Evolutionary conservation across 1,140 invertebrate species (phyloP), one percentile per base, ranked within the genome.

Genomic region (Apis dorsata): DNA sequence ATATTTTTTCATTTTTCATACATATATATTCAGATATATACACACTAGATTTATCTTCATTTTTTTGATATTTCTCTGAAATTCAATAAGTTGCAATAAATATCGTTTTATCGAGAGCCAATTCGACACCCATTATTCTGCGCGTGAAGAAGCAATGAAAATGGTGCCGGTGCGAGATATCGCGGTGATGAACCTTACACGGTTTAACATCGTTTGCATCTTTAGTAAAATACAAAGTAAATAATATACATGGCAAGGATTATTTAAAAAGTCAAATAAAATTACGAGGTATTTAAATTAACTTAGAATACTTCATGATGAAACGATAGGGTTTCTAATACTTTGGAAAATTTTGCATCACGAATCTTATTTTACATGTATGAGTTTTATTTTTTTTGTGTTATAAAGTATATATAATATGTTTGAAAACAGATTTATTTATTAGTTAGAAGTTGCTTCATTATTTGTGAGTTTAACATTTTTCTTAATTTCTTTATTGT

Each of bases 111-210:
- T 86, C 63, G 86, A 78, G 73, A 81, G 82, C 55, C 82, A 81
- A 87, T 86, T 75, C 77, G 53, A 68, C 77, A 78, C 44, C 69
- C 62, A 79, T 87, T 84, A 84, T 84, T 75, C 66, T 19, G 17
- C 44, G 69, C 68, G 81, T 68, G 77, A 81, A 78, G 79, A 85
- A 85, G 72, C 79, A 77, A 84, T 66, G 85, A 81, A 76, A 88
- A 75, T 85, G 86, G 90, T 91, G 86, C 89, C 89, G 88, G 80
- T 65, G 71, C 80, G 92, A 75, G 90, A 93, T 88, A 66, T 92
- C 90, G 88, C 90, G 63, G 73, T 15, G 1, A 81, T 11, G 62
- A 69, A 55, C 90, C 79, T 87, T 86, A 90, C 86, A 82, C 86
- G 79, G 62, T 76, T 73, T 71, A 28, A 7, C 28, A 49, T 15